Evolutionary conservation across 92 coral and sea anemone species (phyloP).

Genomic region (Porites cylindrica): DNA sequence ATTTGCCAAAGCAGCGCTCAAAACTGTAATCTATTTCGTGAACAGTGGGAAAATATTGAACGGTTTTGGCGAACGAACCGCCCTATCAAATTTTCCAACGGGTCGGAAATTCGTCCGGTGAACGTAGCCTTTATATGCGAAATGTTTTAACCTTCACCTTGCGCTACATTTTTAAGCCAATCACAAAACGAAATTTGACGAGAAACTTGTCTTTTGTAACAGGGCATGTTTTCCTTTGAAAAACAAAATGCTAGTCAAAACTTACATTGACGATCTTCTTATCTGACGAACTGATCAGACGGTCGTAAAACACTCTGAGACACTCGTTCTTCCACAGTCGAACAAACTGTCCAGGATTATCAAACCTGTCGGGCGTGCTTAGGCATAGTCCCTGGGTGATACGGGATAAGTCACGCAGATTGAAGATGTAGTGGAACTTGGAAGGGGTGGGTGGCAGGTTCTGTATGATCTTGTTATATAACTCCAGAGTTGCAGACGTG

Average conservation of each 20-base stretch:
- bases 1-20: too few species aligned
- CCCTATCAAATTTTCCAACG: too few species aligned
- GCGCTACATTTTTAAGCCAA: too few species aligned
- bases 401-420: conserved; percentile 98
- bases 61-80: too few species aligned
- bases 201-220: too few species aligned
- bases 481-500: conserved; percentile 89
- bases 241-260: not conserved
- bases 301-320: conserved; percentile 98
- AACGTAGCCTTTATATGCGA: too few species aligned
- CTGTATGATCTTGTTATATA: conserved; percentile 86
- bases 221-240: too few species aligned
- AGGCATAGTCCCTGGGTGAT: conserved; percentile 98
- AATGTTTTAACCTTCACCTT: too few species aligned
- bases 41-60: too few species aligned
- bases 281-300: conserved; percentile 87
- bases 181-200: too few species aligned
- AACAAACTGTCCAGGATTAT: conserved; percentile 87
- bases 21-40: too few species aligned
- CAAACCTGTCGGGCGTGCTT: conserved; percentile 96
- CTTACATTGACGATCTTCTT: conserved; percentile 75
- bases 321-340: conserved; percentile 99
- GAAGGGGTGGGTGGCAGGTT: conserved; percentile 99
- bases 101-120: too few species aligned
- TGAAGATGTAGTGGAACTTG: conserved; percentile 98